A percentile compares a stretch with the other conserved stretches of the same genome.
phyloP scores from a whole-genome alignment of 2,888 invertebrate genomes.

The Lepidonotus clava region DNA sequence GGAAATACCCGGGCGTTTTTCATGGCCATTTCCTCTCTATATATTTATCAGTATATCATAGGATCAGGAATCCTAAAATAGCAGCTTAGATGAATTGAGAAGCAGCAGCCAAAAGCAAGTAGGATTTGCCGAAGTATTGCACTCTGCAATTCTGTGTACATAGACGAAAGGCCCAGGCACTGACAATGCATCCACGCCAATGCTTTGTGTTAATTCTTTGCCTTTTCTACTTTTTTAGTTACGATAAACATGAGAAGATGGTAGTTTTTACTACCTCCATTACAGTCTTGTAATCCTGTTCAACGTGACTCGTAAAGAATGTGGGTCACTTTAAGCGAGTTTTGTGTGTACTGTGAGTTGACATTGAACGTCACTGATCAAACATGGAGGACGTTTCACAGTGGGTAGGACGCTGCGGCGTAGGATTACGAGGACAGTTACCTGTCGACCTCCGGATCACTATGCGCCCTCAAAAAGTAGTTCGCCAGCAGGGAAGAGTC shows the following conservation, averaged over 20 bases:
- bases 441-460: not conserved
- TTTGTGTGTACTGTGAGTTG: not conserved
- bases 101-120: not conserved
- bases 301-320: not conserved
- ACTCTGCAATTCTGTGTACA: not conserved
- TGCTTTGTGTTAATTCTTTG: not conserved
- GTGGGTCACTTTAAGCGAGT: constrained; percentile 12
- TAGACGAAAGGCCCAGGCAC: not conserved
- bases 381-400: not conserved
- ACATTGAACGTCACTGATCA: not conserved
- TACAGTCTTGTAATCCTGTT: no score
- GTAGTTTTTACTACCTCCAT: no score
- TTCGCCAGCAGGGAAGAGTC: not conserved
- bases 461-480: not conserved
- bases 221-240: no score
- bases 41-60: not conserved
- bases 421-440: not conserved
- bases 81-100: constrained; percentile 4
- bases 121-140: not conserved
- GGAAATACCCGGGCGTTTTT: not conserved
- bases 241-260: no score
- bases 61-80: not conserved
- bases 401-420: not conserved
- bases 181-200: not conserved
- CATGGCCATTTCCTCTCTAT: no score